Base-by-base conservation (phyloP, 2,888 invertebrate genomes). In the Eledone cirrhosa region DNA sequence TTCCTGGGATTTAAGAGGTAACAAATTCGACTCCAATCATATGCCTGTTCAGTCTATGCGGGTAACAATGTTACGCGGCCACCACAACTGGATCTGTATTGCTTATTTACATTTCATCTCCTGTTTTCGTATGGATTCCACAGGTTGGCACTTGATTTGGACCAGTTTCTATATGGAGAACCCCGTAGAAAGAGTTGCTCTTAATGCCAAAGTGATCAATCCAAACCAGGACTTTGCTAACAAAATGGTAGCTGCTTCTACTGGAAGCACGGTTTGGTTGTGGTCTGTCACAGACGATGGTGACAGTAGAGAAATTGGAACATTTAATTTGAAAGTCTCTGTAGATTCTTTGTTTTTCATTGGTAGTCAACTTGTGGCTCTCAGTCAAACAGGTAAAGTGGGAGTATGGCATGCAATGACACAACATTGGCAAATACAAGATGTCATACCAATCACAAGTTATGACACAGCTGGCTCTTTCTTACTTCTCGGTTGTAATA, bases 361-460 rank as follows among this genome's bases (percentile, higher is more conserved):
- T 89, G 98, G 99, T 0, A 97, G 96, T 84, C 99, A 99, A 89
- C 92, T 99, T 84, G 99, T 99, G n/a, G 98, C 98, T 0, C 92
- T 99, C 41, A 97, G 97, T 69, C 94, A 95, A 2, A 94, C 94
- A 13, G 97, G 97, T 8, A 98, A 98, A 91, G 96, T 99, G 31
- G 98, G 99, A 1, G 98, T 99, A n/a, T 99, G 98, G 98, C 98
- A 99, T 91, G 96, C 98, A 0, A 98, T 98, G 95, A 97, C 98
- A 0, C 97, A 98, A 88, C 97, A 98, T 91, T 99, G 98, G 97
- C 83, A 92, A 90, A 95, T 97, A 67, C 97, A 98, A 90, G 98
- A 98, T 91, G 95, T 98, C 22, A 95, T 97, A 27, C 96, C 97
- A 2, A 96, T 99, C 80, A 94, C 97, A 14, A 97, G 98, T 0